These are phyloP conservation scores for Morpho deidamia DNA, from an alignment of 2,888 invertebrate species.

Conservation along the genomic window DNA sequence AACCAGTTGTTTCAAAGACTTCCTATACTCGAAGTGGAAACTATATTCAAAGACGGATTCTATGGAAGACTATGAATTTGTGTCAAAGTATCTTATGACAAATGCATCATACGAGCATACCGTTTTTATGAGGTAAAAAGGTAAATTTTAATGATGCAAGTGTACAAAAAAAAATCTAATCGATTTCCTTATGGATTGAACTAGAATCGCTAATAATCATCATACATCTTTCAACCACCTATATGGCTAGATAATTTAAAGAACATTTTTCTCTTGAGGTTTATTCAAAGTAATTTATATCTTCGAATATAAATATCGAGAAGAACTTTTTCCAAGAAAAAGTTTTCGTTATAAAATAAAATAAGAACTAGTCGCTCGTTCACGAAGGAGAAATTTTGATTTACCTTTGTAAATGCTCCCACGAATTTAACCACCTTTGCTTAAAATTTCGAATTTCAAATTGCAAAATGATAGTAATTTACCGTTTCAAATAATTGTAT, in stretches of 20 bases:
- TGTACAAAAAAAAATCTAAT: too few relatives aligned
- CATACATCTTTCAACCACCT: too few relatives aligned
- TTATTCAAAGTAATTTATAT: conserved; percentile 1
- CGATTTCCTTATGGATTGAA: too few relatives aligned
- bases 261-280: neutral
- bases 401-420: conserved; percentile 2
- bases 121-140: too few relatives aligned
- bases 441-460: conserved; percentile 4
- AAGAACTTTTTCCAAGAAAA: neutral
- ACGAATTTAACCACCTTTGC: conserved; percentile 3
- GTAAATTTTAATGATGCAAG: too few relatives aligned
- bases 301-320: neutral
- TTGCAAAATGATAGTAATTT: conserved; percentile 5
- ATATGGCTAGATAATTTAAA: too few relatives aligned
- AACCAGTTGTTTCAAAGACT: conserved; percentile 23
- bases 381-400: conserved; percentile 1
- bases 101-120: too few relatives aligned
- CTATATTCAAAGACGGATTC: conserved; percentile 2
- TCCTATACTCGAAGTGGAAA: conserved; percentile 4
- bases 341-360: conserved; percentile 5
- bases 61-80: neutral
- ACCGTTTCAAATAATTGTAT: conserved; percentile 34
- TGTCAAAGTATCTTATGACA: too few relatives aligned
- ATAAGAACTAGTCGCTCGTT: conserved; percentile 3
- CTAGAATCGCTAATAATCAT: too few relatives aligned